Percentiles rank a stretch among this genome's conserved stretches.
Evolutionary conservation across 2,797 vertebrate species (phyloP).

Genomic region (Urosaurus nigricauda): DNA sequence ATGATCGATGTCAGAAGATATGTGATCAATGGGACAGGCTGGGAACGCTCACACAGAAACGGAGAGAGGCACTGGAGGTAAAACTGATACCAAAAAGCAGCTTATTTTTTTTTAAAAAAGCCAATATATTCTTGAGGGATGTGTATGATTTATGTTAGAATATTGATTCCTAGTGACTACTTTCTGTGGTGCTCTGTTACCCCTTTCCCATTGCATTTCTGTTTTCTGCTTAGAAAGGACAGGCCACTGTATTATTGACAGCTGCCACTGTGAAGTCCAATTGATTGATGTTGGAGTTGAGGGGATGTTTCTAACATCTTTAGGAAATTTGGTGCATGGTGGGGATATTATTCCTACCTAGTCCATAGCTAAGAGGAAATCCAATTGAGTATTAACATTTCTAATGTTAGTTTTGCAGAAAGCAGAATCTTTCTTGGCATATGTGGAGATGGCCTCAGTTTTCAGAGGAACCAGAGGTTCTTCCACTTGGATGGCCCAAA

Average conservation of each 20-base stretch:
- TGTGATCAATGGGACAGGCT: constrained; percentile 98
- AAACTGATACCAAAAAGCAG: background rate
- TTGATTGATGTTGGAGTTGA: constrained; percentile 4
- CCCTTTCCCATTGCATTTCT: constrained; percentile 17
- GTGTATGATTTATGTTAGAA: background rate
- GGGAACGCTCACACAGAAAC: constrained; percentile 96
- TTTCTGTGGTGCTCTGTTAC: background rate
- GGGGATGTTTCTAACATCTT: constrained; percentile 6
- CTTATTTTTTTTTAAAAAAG: background rate
- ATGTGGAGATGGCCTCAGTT: too few relatives aligned
- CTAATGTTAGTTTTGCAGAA: too few relatives aligned
- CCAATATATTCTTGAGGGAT: background rate
- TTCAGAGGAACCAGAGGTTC: too few relatives aligned
- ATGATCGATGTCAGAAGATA: constrained; percentile 95
- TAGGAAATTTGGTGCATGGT: constrained; percentile 14
- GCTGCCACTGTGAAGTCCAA: constrained; percentile 24
- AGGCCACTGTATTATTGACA: constrained; percentile 30
- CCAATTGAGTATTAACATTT: too few relatives aligned
- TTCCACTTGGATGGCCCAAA: too few relatives aligned
- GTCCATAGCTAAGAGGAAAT: background rate
- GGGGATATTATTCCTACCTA: background rate
- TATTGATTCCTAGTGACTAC: background rate
- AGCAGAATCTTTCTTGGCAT: too few relatives aligned
- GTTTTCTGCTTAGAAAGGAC: constrained; percentile 33
- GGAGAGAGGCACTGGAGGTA: constrained; percentile 95